Percentiles rank a stretch among this genome's conserved stretches.
phyloP scores from a whole-genome alignment of 1,140 invertebrate species.

The Caerostris extrusa region DNA sequence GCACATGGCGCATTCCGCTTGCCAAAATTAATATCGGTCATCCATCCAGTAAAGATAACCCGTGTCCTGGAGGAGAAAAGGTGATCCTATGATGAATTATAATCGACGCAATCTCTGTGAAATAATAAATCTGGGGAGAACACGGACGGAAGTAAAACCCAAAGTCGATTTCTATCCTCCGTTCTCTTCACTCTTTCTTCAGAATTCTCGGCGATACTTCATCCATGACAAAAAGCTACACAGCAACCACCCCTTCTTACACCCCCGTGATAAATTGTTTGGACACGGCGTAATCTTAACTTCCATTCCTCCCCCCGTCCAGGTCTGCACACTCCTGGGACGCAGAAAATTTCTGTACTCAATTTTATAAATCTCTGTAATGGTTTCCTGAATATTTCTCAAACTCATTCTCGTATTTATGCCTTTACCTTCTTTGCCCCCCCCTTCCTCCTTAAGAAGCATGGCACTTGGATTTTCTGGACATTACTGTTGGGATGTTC shows the following conservation, averaged over 20 bases:
- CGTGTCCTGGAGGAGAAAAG: not conserved
- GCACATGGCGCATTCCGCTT: not conserved
- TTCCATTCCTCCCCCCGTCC: not conserved
- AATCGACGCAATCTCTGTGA: constrained; percentile 68
- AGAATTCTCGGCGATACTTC: constrained; percentile 60
- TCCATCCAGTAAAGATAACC: constrained; percentile 52
- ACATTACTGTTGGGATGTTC: not conserved
- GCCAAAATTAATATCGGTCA: constrained; percentile 60
- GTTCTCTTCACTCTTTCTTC: constrained; percentile 37
- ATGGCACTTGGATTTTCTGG: constrained; percentile 4
- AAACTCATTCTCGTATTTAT: constrained; percentile 63
- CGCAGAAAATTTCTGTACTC: constrained; percentile 63
- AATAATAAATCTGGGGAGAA: constrained; percentile 69
- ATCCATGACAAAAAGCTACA: constrained; percentile 68
- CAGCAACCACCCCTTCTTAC: not conserved
- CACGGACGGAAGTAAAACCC: constrained; percentile 27
- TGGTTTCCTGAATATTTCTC: constrained; percentile 74
- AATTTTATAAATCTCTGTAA: constrained; percentile 75
- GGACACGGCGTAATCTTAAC: constrained; percentile 64
- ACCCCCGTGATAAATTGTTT: constrained; percentile 69
- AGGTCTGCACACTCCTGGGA: not conserved
- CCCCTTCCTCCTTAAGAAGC: not conserved
- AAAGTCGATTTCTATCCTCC: constrained; percentile 36
- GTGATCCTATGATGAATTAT: constrained; percentile 60
- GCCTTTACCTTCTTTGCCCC: constrained; percentile 28